Percentiles rank a stretch among this genome's conserved stretches.
These are phyloP conservation scores for Oithona nana DNA, from an alignment of 2,888 invertebrate species.

Conservation along the genomic window DNA sequence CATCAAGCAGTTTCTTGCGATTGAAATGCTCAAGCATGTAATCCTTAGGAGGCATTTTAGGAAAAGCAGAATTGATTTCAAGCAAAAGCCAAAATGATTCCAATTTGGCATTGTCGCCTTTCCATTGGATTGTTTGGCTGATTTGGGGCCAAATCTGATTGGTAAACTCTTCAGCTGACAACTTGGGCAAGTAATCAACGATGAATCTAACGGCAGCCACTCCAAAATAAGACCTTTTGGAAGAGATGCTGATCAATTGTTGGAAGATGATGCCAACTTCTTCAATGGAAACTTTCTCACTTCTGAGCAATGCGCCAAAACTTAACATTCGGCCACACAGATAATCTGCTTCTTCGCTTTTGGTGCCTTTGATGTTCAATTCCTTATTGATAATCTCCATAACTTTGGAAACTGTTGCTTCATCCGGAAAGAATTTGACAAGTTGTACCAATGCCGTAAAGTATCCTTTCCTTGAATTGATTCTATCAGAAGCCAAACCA, in stretches of 20 bases:
- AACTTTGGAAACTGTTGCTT: not conserved
- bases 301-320: conserved; percentile 1
- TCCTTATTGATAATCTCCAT: conserved; percentile 5
- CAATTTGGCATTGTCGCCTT: not conserved
- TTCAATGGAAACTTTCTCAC: not conserved
- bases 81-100: not conserved
- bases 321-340: not conserved
- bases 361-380: not conserved
- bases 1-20: not conserved
- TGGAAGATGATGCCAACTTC: not conserved
- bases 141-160: not conserved
- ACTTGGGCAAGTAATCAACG: not conserved
- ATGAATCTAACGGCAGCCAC: not conserved
- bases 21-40: not conserved
- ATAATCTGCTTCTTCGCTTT: conserved; percentile 10
- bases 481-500: not conserved
- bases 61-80: not conserved
- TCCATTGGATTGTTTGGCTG: not conserved
- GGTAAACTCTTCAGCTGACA: not conserved
- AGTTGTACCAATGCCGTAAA: not conserved
- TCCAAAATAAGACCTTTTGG: not conserved
- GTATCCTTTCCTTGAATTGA: not conserved
- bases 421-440: not conserved
- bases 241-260: not conserved
- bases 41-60: not conserved